These are phyloP conservation scores for Eledone cirrhosa DNA, from an alignment of 2,888 invertebrate species.

Conservation along the genomic window DNA sequence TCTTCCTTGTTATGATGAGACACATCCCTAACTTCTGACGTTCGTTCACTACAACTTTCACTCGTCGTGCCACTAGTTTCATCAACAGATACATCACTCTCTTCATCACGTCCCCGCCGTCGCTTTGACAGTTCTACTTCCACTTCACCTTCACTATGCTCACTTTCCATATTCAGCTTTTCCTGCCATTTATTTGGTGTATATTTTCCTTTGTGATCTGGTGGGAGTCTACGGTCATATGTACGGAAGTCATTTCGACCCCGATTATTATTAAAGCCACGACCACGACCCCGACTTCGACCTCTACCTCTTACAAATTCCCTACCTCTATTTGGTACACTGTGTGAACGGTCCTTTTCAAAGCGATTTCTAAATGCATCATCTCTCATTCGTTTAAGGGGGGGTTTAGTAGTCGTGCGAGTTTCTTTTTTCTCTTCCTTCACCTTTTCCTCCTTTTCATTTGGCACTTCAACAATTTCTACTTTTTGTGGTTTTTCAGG, in stretches of 20 bases:
- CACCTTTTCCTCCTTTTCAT: constrained; percentile 38
- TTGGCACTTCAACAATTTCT: constrained; percentile 35
- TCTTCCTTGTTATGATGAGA: constrained; percentile 37
- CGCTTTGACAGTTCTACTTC: constrained; percentile 41
- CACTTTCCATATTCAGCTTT: constrained; percentile 29
- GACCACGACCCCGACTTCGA: constrained; percentile 42
- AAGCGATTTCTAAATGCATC: constrained; percentile 40
- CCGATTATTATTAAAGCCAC: constrained; percentile 11
- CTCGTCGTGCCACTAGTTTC: constrained; percentile 60
- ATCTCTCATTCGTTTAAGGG: constrained; percentile 56
- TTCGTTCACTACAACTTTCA: constrained; percentile 52
- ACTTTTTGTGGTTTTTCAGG: constrained; percentile 31
- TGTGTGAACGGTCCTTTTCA: constrained; percentile 39
- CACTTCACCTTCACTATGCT: constrained; percentile 39
- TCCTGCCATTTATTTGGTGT: constrained; percentile 12
- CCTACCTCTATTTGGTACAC: constrained; percentile 49
- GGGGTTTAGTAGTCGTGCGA: constrained; percentile 47
- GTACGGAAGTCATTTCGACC: constrained; percentile 30
- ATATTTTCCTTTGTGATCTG: constrained; percentile 19
- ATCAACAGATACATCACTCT: constrained; percentile 57
- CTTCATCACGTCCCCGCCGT: constrained; percentile 50
- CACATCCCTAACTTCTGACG: constrained; percentile 41
- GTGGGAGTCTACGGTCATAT: constrained; percentile 36
- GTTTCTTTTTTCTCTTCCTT: constrained; percentile 41
- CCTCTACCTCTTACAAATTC: constrained; percentile 63